Conservation (phyloP, 2,113 vertebrate genomes). For the Diglossa brunneiventris region DNA sequence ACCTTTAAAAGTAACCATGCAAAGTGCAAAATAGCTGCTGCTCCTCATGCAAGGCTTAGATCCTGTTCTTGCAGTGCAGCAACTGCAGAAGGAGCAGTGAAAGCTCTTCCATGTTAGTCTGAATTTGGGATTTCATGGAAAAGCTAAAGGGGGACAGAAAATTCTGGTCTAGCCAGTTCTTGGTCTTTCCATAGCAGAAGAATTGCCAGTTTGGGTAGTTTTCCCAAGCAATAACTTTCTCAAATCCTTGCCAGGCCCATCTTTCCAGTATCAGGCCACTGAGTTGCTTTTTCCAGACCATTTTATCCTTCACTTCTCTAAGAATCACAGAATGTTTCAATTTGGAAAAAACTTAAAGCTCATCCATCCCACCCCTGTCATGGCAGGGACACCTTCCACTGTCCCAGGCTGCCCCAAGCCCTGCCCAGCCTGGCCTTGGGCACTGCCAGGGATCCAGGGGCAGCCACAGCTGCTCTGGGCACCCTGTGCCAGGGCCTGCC, state of each 20-base stretch:
- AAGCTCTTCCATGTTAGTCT: neutral
- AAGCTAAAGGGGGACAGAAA: neutral
- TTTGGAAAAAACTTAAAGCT: neutral
- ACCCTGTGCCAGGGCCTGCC: neutral
- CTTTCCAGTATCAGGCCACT: neutral
- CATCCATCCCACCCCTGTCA: neutral
- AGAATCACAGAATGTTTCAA: neutral
- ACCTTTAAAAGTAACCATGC: neutral
- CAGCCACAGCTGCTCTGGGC: neutral
- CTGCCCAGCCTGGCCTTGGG: accelerated
- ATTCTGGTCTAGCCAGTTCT: neutral
- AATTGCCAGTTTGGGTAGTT: neutral
- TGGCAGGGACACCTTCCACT: neutral
- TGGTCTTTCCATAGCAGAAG: neutral
- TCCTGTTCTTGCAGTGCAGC: neutral
- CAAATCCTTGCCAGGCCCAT: neutral
- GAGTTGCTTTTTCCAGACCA: neutral
- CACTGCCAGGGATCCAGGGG: neutral
- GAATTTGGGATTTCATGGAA: neutral
- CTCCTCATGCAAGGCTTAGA: neutral
- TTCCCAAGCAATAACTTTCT: neutral
- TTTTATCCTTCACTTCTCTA: neutral
- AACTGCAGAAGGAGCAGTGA: neutral
- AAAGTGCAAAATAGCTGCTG: neutral
- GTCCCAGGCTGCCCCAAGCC: accelerated